Evolutionary conservation across 2,113 vertebrate genomes (phyloP), one percentile per base, ranked within the genome.

Genomic region (Phylloscopus whistleri): DNA sequence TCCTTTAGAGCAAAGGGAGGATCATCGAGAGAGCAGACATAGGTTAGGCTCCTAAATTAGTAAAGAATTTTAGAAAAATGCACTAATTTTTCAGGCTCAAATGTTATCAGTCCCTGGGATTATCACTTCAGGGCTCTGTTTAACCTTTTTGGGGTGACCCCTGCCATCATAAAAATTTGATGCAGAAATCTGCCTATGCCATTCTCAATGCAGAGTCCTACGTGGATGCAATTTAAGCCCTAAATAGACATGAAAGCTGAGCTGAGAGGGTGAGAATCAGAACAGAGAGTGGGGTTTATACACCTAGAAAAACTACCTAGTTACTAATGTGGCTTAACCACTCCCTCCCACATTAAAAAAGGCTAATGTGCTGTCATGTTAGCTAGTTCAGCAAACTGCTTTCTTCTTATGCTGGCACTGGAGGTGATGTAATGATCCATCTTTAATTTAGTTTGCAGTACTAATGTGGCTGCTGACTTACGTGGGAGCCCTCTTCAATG

Each of bases 381-480:
- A 87, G 53, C 56, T 86, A 31, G n/a, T 81, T 79, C 86, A 90
- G 39, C 59, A 39, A 90, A 53, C 56, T 49, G 1, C 21, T 82
- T 78, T 73, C 48, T 83, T 86, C 37, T 66, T 60, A 12, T 31
- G 30, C 67, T 92, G 72, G 14, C 66, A 51, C 10, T 91, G 48
- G 33, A 66, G 49, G 46, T 83, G 84, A 93, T 55, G 79, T 97
- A 79, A 97, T 26, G 11, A 93, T 48, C 91, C 5, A 51, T 95
- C 78, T 97, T 13, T 93, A 66, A 94, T 98, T 94, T 75, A 99
- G 99, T 99, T 99, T 98, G 99, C 99, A 96, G 99, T 99, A 92
- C 98, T 99, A 98, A 99, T 99, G 99, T 99, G 99, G 99, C 98
- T 99, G 94, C 98, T 99, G 98, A 99, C 99, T 79, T 99, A 99